Evolutionary conservation across 2,888 invertebrate genomes (phyloP).

Genomic region (Agrochola lychnidis): DNA sequence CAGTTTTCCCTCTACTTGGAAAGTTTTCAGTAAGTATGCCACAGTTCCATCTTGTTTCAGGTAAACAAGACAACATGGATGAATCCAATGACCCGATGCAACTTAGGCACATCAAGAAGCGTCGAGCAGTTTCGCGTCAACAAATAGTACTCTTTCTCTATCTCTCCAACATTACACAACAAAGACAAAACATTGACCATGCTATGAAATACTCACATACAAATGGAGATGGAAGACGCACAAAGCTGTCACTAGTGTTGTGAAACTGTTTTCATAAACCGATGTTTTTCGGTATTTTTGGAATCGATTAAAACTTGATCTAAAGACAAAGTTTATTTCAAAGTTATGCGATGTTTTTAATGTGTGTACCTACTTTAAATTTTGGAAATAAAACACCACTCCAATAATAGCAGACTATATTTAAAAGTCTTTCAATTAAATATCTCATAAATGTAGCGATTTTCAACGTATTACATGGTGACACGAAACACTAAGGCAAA

Average conservation of each 20-base stretch:
- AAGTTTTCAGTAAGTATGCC: constrained; percentile 66
- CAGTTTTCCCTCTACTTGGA: background rate
- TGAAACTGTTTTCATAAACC: constrained; percentile 9
- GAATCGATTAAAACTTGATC: background rate
- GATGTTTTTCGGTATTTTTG: constrained; percentile 3
- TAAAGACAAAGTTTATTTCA: background rate
- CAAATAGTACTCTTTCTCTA: constrained; percentile 22
- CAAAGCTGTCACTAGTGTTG: constrained; percentile 40
- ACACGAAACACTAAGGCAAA: background rate
- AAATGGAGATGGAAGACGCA: constrained; percentile 6
- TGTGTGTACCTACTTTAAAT: background rate
- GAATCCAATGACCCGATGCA: constrained; percentile 58
- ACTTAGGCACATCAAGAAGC: constrained; percentile 66
- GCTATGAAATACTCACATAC: background rate
- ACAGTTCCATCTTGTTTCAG: constrained; percentile 73
- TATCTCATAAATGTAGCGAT: background rate
- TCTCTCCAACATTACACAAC: background rate
- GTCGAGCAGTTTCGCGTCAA: constrained; percentile 25
- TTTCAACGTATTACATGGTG: background rate
- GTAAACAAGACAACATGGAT: constrained; percentile 68
- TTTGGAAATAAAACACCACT: background rate
- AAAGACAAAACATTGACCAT: constrained; percentile 15
- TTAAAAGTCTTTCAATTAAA: background rate
- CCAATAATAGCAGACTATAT: background rate
- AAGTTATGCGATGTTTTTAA: background rate